Evolutionary conservation across 2,888 invertebrate species (phyloP), one percentile per base, ranked within the genome.

Genomic region (Eudasyphora cyanicolor): DNA sequence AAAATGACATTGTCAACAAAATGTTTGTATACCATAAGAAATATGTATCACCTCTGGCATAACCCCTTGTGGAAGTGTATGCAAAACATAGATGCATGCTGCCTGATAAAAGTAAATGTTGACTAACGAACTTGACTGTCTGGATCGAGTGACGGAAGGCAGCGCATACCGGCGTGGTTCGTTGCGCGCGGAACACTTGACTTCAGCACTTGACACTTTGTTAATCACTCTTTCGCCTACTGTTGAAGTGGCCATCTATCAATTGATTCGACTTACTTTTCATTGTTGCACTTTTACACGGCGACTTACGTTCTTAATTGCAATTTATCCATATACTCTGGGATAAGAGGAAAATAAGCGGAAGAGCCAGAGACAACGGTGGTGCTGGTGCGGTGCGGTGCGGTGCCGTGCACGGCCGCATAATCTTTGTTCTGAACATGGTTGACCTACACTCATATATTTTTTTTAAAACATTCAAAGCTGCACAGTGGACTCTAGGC

Each of bases 111-210:
- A 32, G 32, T 32, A 8, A 38, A 0, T 19, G 38, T 27, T n/a
- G 35, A 51, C 35, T 75, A 75, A 60, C 75, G 38, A 79, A 75
- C 69, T 76, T 81, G 76, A 76, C 60, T 35, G 69, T 29, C 67
- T 14, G 19, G 35, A 12, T 12, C 7, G 64, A 6, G 14, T 14
- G 67, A n/a, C n/a, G n/a, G n/a, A n/a, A n/a, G n/a, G n/a, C n/a
- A n/a, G n/a, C n/a, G n/a, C n/a, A n/a, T n/a, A n/a, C n/a, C n/a
- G n/a, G n/a, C n/a, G n/a, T n/a, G n/a, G n/a, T 67, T 14, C 5
- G 35, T 42, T 67, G 8, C 67, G n/a, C 42, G 42, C n/a, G 60
- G 8, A 24, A 24, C 67, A 67, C 42, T 67, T 42, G 67, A 42
- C 67, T 67, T 67, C 35, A 67, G 21, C 67, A 42, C 21, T 42